phyloP scores from a whole-genome alignment of 2,113 vertebrate genomes.

The Ceuthmochares aereus region DNA sequence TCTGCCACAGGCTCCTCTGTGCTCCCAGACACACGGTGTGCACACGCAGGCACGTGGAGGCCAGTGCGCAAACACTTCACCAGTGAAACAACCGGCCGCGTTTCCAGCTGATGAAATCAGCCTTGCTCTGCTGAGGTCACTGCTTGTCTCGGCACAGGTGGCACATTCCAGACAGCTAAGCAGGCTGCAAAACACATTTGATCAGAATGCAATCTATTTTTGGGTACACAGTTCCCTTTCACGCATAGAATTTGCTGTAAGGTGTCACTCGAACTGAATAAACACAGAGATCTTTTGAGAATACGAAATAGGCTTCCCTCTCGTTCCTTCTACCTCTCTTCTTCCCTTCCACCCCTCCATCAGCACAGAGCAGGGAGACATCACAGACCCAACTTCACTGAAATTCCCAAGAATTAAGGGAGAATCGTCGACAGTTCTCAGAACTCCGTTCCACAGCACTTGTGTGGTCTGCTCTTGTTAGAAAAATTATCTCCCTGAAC shows the following conservation, averaged over 20 bases:
- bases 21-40: background rate
- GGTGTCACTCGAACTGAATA: background rate
- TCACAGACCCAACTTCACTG: background rate
- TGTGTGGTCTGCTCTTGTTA: constrained; percentile 68
- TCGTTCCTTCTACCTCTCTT: background rate
- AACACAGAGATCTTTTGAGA: background rate
- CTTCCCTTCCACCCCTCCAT: background rate
- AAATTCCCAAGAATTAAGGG: background rate
- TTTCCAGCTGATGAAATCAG: background rate
- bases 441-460: constrained; percentile 31
- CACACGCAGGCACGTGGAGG: accelerated
- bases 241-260: background rate
- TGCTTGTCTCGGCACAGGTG: constrained; percentile 22
- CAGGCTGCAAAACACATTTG: background rate
- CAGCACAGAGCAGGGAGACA: background rate
- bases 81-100: background rate
- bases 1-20: background rate
- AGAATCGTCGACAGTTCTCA: background rate
- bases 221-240: background rate
- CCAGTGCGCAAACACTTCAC: background rate
- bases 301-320: background rate
- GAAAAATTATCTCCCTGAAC: constrained; percentile 63
- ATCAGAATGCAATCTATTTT: constrained; percentile 7
- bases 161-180: background rate
- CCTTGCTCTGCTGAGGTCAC: background rate